Base-by-base conservation (phyloP, 2,113 vertebrate genomes). In the Zosterops lateralis region DNA sequence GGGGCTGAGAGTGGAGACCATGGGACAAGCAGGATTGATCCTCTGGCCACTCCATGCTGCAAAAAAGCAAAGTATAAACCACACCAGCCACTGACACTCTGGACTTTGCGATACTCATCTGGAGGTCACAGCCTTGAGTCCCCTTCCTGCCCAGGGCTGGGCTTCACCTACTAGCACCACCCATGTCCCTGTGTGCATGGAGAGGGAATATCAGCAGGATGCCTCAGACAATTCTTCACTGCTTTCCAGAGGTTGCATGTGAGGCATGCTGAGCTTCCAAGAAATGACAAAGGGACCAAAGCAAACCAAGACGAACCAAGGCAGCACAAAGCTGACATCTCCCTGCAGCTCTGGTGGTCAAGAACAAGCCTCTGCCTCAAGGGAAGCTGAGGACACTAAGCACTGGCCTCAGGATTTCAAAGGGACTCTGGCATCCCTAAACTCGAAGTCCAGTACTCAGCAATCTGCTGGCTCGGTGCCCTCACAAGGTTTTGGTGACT, bases 371-470 rank as follows among this genome's bases (percentile, higher is more conserved):
- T 7, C 5, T 4, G 36, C 14, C 57, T 18, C 67, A 16, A 28
- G 48, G 62, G 21, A 29, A 75, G 24, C 74, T 29, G 61, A 58
- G 38, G 40, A 40, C 1, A 3, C 19, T 14, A 24, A 72, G 76
- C 29, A 21, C 0, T 5, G 0, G 3, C 15, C 47, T 28, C 19
- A 7, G 65, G 56, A 24, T 26, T 77, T 32, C 19, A 14, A 24
- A 54, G 42, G n/a, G 17, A 7, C 36, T 29, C 34, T 7, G 51
- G 56, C 28, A 71, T 21, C 74, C 34, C 54, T 26, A 7, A 53
- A 48, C 32, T 9, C 3, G 0, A 17, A 71, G 14, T 3, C 17
- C n/a, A 12, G 38, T 0, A 26, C 76, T 42, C 14, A 1, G 40
- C 74, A 47, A 36, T 44, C 38, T 25, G 48, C 54, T 1, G 0